These are phyloP conservation scores for Junonia oenone DNA, from an alignment of 2,888 invertebrate species.

Conservation along the genomic window DNA sequence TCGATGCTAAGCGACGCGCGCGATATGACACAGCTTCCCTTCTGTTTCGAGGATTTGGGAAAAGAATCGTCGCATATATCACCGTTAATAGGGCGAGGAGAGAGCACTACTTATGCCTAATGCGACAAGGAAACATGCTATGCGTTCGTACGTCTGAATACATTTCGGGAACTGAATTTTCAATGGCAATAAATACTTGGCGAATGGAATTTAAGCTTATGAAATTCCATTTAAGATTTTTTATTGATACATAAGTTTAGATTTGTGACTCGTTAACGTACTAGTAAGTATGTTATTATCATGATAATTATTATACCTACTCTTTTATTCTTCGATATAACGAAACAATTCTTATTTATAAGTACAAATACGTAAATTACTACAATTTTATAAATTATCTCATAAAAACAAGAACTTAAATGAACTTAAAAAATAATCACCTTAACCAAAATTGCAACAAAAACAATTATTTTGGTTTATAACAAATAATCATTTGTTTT, in stretches of 20 bases:
- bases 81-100: constrained; percentile 77
- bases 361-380: no score
- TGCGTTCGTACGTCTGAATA: constrained; percentile 60
- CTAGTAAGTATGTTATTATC: no score
- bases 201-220: constrained; percentile 36
- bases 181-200: constrained; percentile 68
- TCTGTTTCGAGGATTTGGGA: constrained; percentile 68
- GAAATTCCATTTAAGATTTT: constrained; percentile 13
- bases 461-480: neutral
- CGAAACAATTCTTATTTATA: no score
- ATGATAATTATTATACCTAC: no score
- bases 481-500: neutral
- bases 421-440: no score
- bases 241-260: constrained; percentile 14
- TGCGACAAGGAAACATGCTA: constrained; percentile 76
- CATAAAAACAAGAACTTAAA: no score
- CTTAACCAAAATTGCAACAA: neutral
- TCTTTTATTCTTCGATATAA: no score
- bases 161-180: constrained; percentile 65
- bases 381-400: no score
- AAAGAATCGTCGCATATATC: constrained; percentile 79
- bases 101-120: constrained; percentile 79
- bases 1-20: constrained; percentile 55
- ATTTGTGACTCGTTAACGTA: no score
- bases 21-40: constrained; percentile 67